Conservation (phyloP, 1,140 invertebrate genomes). For the Rhysida immarginata region DNA sequence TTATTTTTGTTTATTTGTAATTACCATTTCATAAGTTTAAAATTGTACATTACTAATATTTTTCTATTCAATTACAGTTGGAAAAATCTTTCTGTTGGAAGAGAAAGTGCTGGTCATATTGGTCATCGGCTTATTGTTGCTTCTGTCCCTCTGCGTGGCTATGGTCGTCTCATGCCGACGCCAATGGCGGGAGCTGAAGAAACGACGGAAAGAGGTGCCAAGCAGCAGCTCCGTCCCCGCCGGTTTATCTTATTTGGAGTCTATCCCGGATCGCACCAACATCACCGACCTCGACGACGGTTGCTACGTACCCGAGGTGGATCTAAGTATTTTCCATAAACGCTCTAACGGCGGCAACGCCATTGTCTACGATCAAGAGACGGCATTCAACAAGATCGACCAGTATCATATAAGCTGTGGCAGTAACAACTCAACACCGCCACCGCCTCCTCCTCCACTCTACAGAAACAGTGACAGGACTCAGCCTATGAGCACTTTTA, state of each 20-base stretch:
- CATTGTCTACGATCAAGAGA: background rate
- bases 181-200: conserved; percentile 18
- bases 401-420: background rate
- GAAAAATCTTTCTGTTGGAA: no score
- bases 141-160: conserved; percentile 23
- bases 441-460: background rate
- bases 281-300: conserved; percentile 18
- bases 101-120: conserved; percentile 24
- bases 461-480: background rate
- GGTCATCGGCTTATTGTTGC: conserved; percentile 21
- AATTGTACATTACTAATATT: no score
- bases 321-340: conserved; percentile 17
- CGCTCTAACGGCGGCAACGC: conserved; percentile 16
- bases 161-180: conserved; percentile 24
- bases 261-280: no score
- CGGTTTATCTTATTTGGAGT: background rate
- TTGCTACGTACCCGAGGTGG: conserved; percentile 22
- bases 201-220: conserved; percentile 14
- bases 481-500: background rate
- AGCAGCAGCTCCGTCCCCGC: background rate
- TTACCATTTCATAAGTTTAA: no score
- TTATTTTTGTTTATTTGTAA: no score
- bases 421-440: background rate
- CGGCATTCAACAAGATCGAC: background rate
- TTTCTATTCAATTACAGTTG: no score